phyloP scores from a whole-genome alignment of 2,113 vertebrate genomes.

The Ancistrus triradiatus region DNA sequence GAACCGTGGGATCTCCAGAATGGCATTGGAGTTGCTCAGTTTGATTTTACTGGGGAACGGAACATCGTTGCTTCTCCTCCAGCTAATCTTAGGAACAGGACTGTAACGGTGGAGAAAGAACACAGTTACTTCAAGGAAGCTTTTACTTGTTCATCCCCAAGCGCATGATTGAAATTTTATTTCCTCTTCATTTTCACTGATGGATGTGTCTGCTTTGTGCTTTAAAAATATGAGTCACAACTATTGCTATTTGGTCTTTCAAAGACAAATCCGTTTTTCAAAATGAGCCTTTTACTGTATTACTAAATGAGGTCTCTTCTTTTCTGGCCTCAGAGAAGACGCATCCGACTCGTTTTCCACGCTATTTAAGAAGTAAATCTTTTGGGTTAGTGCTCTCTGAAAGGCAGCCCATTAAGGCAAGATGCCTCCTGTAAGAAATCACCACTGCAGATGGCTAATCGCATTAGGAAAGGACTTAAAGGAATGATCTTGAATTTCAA shows the following conservation, averaged over 20 bases:
- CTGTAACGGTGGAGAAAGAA: slow-evolving; percentile 59
- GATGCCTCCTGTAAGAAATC: slow-evolving; percentile 19
- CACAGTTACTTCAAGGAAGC: too few relatives aligned
- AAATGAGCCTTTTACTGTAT: slow-evolving; percentile 16
- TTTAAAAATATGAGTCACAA: too few relatives aligned
- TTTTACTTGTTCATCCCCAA: too few relatives aligned
- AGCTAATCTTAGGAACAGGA: slow-evolving; percentile 89
- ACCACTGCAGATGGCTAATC: slow-evolving; percentile 32
- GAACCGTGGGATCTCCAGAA: slow-evolving; percentile 88
- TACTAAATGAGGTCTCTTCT: slow-evolving; percentile 28
- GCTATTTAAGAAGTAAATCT: slow-evolving; percentile 33
- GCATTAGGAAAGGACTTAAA: slow-evolving; percentile 30
- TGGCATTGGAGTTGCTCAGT: slow-evolving; percentile 79
- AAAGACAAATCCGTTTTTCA: slow-evolving; percentile 36
- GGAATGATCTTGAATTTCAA: slow-evolving; percentile 30
- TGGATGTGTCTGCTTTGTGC: not conserved
- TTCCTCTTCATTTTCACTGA: slow-evolving; percentile 7
- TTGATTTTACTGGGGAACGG: slow-evolving; percentile 85
- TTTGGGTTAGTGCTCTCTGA: slow-evolving; percentile 27
- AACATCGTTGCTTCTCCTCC: slow-evolving; percentile 85
- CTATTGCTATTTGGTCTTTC: slow-evolving; percentile 5
- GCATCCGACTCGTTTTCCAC: slow-evolving; percentile 32
- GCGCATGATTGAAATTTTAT: too few relatives aligned
- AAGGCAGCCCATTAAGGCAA: slow-evolving; percentile 27
- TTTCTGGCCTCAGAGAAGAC: slow-evolving; percentile 8